These are phyloP conservation scores for Venustoraphidia nigricollis DNA, from an alignment of 2,888 invertebrate genomes.

Conservation along the genomic window DNA sequence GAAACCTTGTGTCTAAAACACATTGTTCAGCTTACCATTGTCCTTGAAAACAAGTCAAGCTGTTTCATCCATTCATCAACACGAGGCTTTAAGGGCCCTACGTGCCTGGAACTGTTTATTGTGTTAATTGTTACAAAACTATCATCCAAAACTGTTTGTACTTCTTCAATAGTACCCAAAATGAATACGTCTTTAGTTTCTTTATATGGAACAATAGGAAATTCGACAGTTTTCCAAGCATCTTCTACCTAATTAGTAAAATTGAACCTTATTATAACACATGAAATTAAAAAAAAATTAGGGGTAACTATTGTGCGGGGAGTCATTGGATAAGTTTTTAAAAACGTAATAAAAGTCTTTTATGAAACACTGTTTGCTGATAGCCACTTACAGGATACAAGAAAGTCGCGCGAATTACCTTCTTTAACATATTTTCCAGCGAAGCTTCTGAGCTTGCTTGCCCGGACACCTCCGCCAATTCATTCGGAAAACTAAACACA, in stretches of 20 bases:
- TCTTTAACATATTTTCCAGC: conserved; percentile 63
- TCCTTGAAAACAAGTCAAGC: conserved; percentile 63
- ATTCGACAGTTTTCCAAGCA: conserved; percentile 66
- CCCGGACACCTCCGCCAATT: conserved; percentile 70
- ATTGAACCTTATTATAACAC: neutral
- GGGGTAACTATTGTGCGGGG: too few species aligned
- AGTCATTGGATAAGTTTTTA: too few species aligned
- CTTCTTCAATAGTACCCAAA: conserved; percentile 70
- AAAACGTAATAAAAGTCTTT: too few species aligned
- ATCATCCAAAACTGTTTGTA: conserved; percentile 70
- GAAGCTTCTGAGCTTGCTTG: conserved; percentile 81
- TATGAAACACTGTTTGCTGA: too few species aligned
- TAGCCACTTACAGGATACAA: too few species aligned
- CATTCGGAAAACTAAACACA: conserved; percentile 57
- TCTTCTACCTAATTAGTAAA: conserved; percentile 53
- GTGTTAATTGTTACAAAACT: conserved; percentile 75
- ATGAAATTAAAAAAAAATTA: too few species aligned
- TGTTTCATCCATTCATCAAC: conserved; percentile 72
- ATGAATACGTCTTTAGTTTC: conserved; percentile 73
- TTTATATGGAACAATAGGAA: conserved; percentile 60
- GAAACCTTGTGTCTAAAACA: neutral
- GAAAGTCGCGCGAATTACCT: conserved; percentile 37
- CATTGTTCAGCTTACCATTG: conserved; percentile 42
- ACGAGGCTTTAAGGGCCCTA: conserved; percentile 65
- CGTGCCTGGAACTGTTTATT: conserved; percentile 72